Percentiles rank a stretch among this genome's conserved stretches.
Conservation (phyloP, 1,140 invertebrate genomes). For the Stegodyphus dumicola region DNA sequence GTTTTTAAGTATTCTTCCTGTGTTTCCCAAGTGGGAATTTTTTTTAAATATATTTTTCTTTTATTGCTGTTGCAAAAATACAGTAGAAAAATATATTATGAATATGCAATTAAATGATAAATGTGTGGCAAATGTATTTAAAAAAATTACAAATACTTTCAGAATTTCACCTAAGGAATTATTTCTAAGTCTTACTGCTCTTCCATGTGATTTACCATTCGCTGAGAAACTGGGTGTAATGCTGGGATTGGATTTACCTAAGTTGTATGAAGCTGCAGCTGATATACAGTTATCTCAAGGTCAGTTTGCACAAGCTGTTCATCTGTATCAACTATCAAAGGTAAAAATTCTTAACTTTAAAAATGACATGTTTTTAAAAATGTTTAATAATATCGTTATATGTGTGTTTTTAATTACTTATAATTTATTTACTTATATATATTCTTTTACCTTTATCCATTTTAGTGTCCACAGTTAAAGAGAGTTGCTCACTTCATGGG, state of each 20-base stretch:
- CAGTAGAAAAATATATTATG: too few relatives aligned
- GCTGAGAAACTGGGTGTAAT: constrained; percentile 68
- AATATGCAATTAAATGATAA: too few relatives aligned
- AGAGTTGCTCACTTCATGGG: constrained; percentile 80
- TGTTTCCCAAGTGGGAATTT: too few relatives aligned
- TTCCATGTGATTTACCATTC: constrained; percentile 60
- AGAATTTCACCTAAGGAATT: constrained; percentile 75
- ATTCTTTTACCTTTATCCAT: constrained; percentile 9
- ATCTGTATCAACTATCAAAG: constrained; percentile 79
- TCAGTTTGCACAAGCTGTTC: constrained; percentile 76
- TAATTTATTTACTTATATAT: neutral
- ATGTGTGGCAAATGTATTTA: too few relatives aligned
- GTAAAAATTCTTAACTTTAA: constrained; percentile 67
- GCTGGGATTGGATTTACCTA: constrained; percentile 74
- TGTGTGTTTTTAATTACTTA: neutral
- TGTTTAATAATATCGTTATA: too few relatives aligned
- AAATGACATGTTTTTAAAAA: too few relatives aligned
- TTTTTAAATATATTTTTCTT: too few relatives aligned
- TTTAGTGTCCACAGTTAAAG: constrained; percentile 76
- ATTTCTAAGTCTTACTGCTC: constrained; percentile 71
- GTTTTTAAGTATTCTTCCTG: too few relatives aligned
- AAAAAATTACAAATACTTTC: neutral
- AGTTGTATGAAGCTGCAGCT: constrained; percentile 79
- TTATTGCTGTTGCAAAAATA: too few relatives aligned
- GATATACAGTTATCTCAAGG: constrained; percentile 77